Evolutionary conservation across 1,140 invertebrate species (phyloP).

Genomic region (Brachionus rubens): DNA sequence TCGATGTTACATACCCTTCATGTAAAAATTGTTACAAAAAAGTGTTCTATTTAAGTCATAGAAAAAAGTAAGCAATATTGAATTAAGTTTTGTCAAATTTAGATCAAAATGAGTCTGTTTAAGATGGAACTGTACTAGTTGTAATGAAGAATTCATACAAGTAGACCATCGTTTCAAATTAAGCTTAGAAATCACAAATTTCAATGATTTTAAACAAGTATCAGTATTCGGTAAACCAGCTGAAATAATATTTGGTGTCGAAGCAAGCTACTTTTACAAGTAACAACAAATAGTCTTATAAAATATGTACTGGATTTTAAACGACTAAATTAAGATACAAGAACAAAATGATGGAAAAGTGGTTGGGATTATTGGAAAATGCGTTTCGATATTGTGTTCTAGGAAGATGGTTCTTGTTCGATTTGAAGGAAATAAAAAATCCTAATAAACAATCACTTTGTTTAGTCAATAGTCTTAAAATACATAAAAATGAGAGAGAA

Average conservation of each 20-base stretch:
- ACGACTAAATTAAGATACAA: neutral
- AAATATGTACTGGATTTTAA: neutral
- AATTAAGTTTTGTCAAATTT: neutral
- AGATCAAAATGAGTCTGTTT: neutral
- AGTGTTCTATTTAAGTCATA: constrained; percentile 7
- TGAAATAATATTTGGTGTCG: constrained; percentile 15
- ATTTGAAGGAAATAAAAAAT: neutral
- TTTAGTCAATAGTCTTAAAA: neutral
- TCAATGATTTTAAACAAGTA: neutral
- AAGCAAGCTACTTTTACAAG: constrained; percentile 6
- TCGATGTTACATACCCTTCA: neutral
- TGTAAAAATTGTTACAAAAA: constrained; percentile 11
- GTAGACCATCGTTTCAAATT: constrained; percentile 1
- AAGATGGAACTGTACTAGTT: constrained; percentile 25
- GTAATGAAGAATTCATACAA: constrained; percentile 6
- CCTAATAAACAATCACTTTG: neutral
- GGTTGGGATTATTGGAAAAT: neutral
- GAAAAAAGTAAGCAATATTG: constrained; percentile 5
- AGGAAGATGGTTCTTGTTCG: constrained; percentile 20
- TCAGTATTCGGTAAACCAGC: neutral
- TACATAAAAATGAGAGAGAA: neutral
- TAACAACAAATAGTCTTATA: no score
- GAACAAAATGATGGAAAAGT: neutral
- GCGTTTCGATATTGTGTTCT: constrained; percentile 8
- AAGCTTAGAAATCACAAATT: constrained; percentile 3